Conservation (phyloP, 2,113 vertebrate genomes). For the Hydrolagus affinis region DNA sequence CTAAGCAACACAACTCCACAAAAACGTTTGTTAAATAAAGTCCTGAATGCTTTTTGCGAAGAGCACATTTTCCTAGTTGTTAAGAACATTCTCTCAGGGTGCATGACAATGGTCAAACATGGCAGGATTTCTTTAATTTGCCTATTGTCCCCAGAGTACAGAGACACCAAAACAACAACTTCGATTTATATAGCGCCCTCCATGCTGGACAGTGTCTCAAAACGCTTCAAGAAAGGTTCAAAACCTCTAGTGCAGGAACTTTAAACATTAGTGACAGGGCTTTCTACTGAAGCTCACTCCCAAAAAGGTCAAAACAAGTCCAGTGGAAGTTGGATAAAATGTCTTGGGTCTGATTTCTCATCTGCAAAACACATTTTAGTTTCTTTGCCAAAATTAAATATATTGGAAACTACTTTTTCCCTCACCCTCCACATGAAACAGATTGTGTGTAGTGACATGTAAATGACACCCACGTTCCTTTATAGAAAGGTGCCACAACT, state of each 20-base stretch:
- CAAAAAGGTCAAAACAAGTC: constrained; percentile 9
- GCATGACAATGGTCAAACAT: not conserved
- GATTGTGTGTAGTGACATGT: not conserved
- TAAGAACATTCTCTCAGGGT: not conserved
- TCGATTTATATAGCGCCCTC: too few relatives aligned
- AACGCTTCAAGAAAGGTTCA: too few relatives aligned
- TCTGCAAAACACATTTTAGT: not conserved
- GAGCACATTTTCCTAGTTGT: not conserved
- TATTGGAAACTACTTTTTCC: not conserved
- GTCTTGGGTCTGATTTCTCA: not conserved
- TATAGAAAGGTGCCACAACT: not conserved
- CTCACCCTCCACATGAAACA: not conserved
- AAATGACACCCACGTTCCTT: not conserved
- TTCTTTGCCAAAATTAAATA: not conserved
- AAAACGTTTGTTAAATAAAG: too few relatives aligned
- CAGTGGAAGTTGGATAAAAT: not conserved
- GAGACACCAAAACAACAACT: too few relatives aligned
- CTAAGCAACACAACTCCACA: too few relatives aligned
- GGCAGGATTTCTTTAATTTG: constrained; percentile 9
- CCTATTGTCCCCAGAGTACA: not conserved
- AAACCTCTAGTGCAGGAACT: not conserved
- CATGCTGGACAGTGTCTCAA: too few relatives aligned
- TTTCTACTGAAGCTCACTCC: not conserved
- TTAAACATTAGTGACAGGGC: constrained; percentile 9
- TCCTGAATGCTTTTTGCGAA: not conserved